Evolutionary conservation across 2,888 invertebrate genomes (phyloP), one percentile per base, ranked within the genome.

Genomic region (Lochmaea capreae): DNA sequence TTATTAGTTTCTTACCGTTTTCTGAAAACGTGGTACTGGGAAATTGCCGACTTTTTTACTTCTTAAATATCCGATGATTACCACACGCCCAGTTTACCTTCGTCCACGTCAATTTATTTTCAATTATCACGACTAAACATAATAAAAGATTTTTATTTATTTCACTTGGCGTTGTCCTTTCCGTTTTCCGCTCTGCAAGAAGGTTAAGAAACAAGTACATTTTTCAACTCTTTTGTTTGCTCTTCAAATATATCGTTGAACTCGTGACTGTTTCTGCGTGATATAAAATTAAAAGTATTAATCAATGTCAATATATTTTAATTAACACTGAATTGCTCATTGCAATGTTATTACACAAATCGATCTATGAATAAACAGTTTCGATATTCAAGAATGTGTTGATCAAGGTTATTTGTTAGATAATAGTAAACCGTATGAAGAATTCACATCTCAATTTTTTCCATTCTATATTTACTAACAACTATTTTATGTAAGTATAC

Each of bases 401-500:
- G 1, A 39, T 26, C 65, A 65, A 65, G 65, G 65, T 52, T 52
- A 18, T 46, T 65, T 14, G 49, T 52, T 65, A 65, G 65, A 52
- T 65, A 65, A 65, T 65, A 49, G 9, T 54, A 1, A 54, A 54
- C 18, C 9, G 18, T 18, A 16, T 16, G 52, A 16, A 54, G 16
- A 52, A 52, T 52, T 16, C 8, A 49, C 46, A 49, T 49, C 10
- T 14, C 5, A n/a, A 18, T 18, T 54, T 49, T 49, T 54, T 18
- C 3, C 6, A 54, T 16, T 10, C 16, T 54, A 3, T 16, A 18
- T 54, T 54, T 16, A 54, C 18, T 14, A 49, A 49, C 49, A 18
- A 3, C 4, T 54, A 54, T 54, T 54, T 8, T 54, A 54, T 54
- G 10, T 18, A 54, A 9, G 10, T 54, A 54, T 18, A 18, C 12